Percentiles rank a stretch among this genome's conserved stretches.
Conservation (phyloP, 2,888 invertebrate species). For the Caenorhabditis imperialis region DNA sequence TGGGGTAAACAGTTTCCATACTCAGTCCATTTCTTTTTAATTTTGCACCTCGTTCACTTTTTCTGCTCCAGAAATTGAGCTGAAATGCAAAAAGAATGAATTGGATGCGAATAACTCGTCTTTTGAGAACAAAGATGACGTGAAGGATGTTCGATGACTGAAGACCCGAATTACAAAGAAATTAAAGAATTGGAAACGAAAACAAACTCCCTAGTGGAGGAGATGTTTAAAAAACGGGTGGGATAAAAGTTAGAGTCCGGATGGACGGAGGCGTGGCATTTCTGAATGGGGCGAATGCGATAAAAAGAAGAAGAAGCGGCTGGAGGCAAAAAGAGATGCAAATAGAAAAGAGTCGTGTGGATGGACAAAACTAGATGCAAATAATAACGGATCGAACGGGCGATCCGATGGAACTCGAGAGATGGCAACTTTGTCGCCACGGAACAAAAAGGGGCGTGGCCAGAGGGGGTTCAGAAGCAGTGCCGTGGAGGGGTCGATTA, state of each 20-base stretch:
- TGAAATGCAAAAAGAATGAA: background rate
- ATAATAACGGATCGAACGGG: slow-evolving; percentile 49
- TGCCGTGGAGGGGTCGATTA: too few species aligned
- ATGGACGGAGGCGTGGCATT: slow-evolving; percentile 37
- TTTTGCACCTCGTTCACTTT: too few species aligned
- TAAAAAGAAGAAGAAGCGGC: slow-evolving; percentile 17
- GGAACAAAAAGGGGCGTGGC: too few species aligned
- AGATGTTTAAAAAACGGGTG: slow-evolving; percentile 6
- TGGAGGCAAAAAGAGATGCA: slow-evolving; percentile 27
- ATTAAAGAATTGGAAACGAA: background rate
- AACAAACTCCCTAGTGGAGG: slow-evolving; percentile 4
- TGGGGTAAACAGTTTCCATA: slow-evolving; percentile 39
- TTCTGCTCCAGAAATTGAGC: too few species aligned
- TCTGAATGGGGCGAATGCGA: slow-evolving; percentile 31
- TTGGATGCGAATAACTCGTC: too few species aligned
- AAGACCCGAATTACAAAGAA: slow-evolving; percentile 12
- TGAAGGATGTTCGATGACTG: background rate
- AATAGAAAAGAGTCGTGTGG: slow-evolving; percentile 28
- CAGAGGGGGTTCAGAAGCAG: too few species aligned
- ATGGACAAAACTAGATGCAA: slow-evolving; percentile 17
- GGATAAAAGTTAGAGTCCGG: slow-evolving; percentile 1
- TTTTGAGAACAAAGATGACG: too few species aligned
- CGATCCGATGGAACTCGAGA: slow-evolving; percentile 1
- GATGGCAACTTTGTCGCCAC: background rate
- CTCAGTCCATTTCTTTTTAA: background rate